Evolutionary conservation across 2,797 vertebrate genomes (phyloP).

Genomic region (Malacoctenus gilli): DNA sequence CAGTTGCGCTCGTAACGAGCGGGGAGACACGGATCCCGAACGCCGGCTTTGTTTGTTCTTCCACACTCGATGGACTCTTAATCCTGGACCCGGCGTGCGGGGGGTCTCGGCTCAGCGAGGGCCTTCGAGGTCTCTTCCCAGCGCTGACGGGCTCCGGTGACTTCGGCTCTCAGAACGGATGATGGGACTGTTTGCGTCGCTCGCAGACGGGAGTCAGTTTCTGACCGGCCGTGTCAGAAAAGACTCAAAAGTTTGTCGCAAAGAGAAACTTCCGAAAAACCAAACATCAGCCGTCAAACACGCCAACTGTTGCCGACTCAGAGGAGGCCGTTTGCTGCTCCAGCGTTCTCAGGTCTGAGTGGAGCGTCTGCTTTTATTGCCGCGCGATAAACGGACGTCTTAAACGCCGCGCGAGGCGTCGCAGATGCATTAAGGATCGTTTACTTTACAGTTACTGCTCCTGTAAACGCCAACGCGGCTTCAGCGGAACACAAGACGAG

Average conservation of each 20-base stretch:
- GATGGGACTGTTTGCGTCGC: too few relatives aligned
- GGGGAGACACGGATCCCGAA: constrained; percentile 30
- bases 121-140: constrained; percentile 9
- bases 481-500: too few relatives aligned
- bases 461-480: too few relatives aligned
- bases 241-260: not conserved
- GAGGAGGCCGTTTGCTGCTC: not conserved
- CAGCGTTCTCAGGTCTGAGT: not conserved
- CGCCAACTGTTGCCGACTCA: too few relatives aligned
- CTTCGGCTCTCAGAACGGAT: constrained; percentile 1
- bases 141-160: not conserved
- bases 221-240: too few relatives aligned
- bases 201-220: too few relatives aligned
- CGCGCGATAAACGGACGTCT: not conserved
- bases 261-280: too few relatives aligned
- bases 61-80: constrained; percentile 34
- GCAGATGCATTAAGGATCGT: not conserved
- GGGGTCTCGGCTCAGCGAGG: not conserved
- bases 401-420: not conserved
- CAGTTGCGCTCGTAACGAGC: constrained; percentile 53
- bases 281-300: too few relatives aligned
- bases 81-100: constrained; percentile 31
- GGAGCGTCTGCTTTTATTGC: not conserved
- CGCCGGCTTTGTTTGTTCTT: constrained; percentile 45
- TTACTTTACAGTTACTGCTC: not conserved